Evolutionary conservation across 2,888 invertebrate species (phyloP).

Genomic region (Limnephilus lunatus): DNA sequence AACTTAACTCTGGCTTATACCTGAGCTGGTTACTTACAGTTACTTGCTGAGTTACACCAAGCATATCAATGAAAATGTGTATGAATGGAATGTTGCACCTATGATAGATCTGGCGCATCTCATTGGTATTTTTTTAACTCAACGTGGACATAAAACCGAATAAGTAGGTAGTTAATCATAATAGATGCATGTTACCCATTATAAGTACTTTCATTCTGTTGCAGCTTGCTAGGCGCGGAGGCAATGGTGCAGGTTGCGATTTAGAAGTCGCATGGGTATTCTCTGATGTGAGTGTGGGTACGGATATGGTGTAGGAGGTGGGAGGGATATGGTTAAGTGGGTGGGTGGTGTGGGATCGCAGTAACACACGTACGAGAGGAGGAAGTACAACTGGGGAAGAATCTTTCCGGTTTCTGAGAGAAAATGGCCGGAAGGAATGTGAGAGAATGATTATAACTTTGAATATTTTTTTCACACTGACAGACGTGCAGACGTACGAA

Average conservation of each 20-base stretch:
- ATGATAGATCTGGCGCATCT: no score
- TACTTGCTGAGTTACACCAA: no score
- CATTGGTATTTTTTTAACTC: no score
- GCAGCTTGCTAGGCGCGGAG: not conserved
- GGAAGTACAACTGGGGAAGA: conserved; percentile 28
- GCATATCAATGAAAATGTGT: no score
- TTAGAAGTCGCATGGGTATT: not conserved
- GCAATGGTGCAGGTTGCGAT: not conserved
- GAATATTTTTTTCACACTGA: not conserved
- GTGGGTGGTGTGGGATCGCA: not conserved
- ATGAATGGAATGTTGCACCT: no score
- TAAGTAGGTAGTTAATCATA: no score
- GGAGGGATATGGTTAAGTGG: not conserved
- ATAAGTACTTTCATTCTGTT: not conserved
- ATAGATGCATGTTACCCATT: not conserved
- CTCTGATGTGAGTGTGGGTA: no score
- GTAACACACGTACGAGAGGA: conserved; percentile 18
- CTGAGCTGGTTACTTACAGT: no score
- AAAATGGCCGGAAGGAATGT: conserved; percentile 17
- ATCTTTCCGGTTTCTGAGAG: conserved; percentile 34
- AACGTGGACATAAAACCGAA: no score
- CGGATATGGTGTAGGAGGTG: not conserved
- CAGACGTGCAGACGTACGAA: no score
- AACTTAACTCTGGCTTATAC: no score
- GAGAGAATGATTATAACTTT: not conserved